Evolutionary conservation across 2,797 vertebrate species (phyloP).

Genomic region (Cryptoprocta ferox): DNA sequence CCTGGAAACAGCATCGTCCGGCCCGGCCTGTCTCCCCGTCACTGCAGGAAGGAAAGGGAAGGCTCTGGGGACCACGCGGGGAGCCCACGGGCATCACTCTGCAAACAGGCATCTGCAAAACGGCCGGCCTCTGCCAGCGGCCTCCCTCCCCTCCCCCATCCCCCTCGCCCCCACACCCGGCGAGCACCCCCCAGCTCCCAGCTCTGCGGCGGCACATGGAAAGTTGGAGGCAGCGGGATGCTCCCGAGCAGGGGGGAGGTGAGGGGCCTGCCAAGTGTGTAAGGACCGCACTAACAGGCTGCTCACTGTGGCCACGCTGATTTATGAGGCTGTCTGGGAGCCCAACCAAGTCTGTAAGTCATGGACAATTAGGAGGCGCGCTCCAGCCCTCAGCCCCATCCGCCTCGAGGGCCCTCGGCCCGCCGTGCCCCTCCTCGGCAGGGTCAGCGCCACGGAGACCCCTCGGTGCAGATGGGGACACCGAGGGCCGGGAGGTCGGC

Average conservation of each 20-base stretch:
- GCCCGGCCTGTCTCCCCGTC: accelerated
- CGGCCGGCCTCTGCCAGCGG: not conserved
- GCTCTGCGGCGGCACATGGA: constrained; percentile 35
- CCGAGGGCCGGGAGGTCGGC: accelerated
- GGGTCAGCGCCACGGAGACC: not conserved
- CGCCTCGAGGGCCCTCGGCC: not conserved
- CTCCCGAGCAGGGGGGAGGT: constrained; percentile 60
- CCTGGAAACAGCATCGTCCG: not conserved
- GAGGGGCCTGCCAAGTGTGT: constrained; percentile 47
- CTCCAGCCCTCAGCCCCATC: constrained; percentile 79
- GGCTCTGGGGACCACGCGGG: accelerated
- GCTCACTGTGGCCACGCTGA: constrained; percentile 79
- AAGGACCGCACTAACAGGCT: constrained; percentile 76
- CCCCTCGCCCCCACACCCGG: accelerated
- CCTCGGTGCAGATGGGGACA: not conserved
- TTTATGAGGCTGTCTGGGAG: constrained; percentile 84
- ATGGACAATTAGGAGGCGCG: constrained; percentile 83
- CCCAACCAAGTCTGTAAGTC: constrained; percentile 84
- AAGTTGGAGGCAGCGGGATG: constrained; percentile 72
- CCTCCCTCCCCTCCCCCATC: not conserved
- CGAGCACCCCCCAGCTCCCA: not conserved
- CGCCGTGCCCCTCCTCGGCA: accelerated
- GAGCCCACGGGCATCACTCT: accelerated
- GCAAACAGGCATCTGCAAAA: not conserved
- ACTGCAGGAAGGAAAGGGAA: not conserved